Evolutionary conservation across 1,140 invertebrate genomes (phyloP).

Genomic region (Plectrocnemia conspersa): DNA sequence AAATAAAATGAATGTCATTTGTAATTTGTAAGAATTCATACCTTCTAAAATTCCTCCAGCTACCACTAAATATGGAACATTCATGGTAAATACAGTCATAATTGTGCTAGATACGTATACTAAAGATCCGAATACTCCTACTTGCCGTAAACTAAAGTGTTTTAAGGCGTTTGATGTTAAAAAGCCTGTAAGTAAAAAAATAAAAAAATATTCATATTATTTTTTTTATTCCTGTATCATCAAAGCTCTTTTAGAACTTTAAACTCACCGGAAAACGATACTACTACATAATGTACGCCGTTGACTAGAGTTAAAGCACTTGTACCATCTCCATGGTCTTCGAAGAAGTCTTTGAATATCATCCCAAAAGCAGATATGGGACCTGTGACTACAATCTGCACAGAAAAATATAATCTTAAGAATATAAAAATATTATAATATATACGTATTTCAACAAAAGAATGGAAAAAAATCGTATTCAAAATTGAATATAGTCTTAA

Average conservation of each 20-base stretch:
- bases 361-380: conserved; percentile 61
- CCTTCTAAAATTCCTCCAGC: conserved; percentile 50
- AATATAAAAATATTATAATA: conserved; percentile 13
- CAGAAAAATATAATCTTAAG: conserved; percentile 33
- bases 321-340: conserved; percentile 53
- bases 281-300: conserved; percentile 55
- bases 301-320: conserved; percentile 57
- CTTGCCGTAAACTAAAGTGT: conserved; percentile 47
- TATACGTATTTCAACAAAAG: neutral
- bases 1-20: neutral
- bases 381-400: conserved; percentile 52
- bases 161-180: conserved; percentile 46
- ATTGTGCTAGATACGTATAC: conserved; percentile 45
- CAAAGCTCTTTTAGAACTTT: conserved; percentile 38
- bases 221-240: conserved; percentile 38
- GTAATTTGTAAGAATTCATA: conserved; percentile 17
- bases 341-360: conserved; percentile 60
- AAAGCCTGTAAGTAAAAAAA: conserved; percentile 40
- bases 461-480: neutral
- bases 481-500: too few species aligned
- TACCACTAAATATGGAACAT: conserved; percentile 41
- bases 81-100: conserved; percentile 52
- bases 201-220: neutral
- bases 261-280: conserved; percentile 53
- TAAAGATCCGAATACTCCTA: conserved; percentile 42